phyloP scores from a whole-genome alignment of 2,888 invertebrate genomes.

The Macrosoma leucophasiata region DNA sequence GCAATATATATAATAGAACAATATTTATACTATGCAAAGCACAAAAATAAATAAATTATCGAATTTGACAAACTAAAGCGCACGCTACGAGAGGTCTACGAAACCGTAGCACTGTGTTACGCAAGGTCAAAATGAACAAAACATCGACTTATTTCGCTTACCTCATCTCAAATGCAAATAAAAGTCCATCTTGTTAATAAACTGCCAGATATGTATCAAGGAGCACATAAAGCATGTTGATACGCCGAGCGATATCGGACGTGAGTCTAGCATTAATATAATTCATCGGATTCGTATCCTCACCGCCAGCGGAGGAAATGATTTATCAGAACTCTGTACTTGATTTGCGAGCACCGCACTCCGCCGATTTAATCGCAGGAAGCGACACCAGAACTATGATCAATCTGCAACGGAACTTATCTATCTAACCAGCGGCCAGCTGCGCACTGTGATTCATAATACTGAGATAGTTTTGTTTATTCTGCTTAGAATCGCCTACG shows the following conservation, averaged over 20 bases:
- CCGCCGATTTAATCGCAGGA: slow-evolving; percentile 68
- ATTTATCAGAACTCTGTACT: slow-evolving; percentile 56
- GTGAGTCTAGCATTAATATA: slow-evolving; percentile 29
- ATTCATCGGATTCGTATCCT: slow-evolving; percentile 33
- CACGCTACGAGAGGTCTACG: no score
- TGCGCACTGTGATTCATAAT: slow-evolving; percentile 55
- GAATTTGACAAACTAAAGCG: no score
- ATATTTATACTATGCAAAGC: no score
- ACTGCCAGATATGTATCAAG: no score
- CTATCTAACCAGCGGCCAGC: slow-evolving; percentile 56
- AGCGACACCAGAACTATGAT: slow-evolving; percentile 45
- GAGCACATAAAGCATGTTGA: no score
- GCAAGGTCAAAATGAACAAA: no score
- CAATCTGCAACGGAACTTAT: slow-evolving; percentile 64
- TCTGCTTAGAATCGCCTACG: slow-evolving; percentile 40
- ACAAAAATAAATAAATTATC: no score
- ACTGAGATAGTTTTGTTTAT: slow-evolving; percentile 45
- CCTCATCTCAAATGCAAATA: no score
- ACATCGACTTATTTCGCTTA: no score
- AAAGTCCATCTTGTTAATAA: no score
- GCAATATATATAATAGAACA: no score
- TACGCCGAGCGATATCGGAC: slow-evolving; percentile 15
- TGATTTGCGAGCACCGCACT: slow-evolving; percentile 60
- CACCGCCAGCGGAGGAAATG: slow-evolving; percentile 49
- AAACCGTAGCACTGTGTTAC: no score